Evolutionary conservation across 2,113 vertebrate species (phyloP).

Genomic region (Rhinopomastus cyanomelas): DNA sequence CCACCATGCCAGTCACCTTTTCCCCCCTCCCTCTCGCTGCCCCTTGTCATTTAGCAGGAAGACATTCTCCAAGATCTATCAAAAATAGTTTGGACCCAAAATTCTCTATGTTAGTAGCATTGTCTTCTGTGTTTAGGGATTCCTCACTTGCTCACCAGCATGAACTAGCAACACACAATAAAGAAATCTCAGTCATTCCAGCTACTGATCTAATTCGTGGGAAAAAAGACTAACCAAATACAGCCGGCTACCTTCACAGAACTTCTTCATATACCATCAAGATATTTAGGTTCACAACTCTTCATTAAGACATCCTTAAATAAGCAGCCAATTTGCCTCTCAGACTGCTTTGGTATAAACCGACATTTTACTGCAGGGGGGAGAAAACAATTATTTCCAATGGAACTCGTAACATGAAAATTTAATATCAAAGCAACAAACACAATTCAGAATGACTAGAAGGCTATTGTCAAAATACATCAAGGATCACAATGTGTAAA

Average conservation of each 20-base stretch:
- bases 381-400: conserved; percentile 16
- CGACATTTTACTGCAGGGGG: background rate
- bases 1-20: conserved; percentile 7
- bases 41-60: conserved; percentile 3
- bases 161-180: background rate
- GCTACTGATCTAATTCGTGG: background rate
- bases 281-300: background rate
- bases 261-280: background rate
- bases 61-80: background rate
- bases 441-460: conserved; percentile 9
- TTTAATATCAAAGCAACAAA: background rate
- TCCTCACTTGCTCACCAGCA: background rate
- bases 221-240: background rate
- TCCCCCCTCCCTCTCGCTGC: background rate
- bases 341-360: conserved; percentile 2
- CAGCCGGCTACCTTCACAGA: background rate
- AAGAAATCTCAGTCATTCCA: background rate
- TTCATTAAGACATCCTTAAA: conserved; percentile 15
- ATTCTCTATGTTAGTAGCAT: background rate
- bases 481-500: conserved; percentile 29
- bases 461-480: conserved; percentile 9
- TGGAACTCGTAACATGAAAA: background rate
- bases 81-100: background rate
- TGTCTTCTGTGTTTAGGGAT: background rate
- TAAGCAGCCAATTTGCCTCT: background rate